A percentile compares a stretch with the other conserved stretches of the same genome.
Evolutionary conservation across 2,797 vertebrate species (phyloP).

Genomic region (Pipistrellus pipistrellus): DNA sequence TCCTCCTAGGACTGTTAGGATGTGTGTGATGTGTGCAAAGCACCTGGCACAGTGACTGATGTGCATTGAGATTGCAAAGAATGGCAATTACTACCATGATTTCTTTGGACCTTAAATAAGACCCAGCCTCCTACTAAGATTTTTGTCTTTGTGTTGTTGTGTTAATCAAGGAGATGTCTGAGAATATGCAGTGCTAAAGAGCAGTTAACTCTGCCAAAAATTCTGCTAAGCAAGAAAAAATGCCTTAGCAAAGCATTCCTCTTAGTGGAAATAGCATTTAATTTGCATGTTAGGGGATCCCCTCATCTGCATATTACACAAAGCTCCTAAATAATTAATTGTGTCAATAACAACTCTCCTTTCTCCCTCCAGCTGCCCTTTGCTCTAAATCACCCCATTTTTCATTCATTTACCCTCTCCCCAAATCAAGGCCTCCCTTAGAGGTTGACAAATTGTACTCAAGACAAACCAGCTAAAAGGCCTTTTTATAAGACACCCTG

Average conservation of each 20-base stretch:
- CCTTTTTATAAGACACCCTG: neutral
- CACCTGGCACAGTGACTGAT: neutral
- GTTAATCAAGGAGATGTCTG: neutral
- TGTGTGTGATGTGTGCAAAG: neutral
- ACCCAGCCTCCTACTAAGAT: neutral
- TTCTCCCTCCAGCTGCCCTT: neutral
- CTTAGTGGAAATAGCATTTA: conserved; percentile 1
- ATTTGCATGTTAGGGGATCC: neutral
- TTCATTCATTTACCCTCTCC: neutral
- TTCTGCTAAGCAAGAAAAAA: neutral
- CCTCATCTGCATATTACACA: neutral
- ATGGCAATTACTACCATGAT: neutral
- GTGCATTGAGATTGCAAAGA: neutral
- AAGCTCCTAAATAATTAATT: conserved; percentile 4
- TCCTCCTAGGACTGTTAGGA: neutral
- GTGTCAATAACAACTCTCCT: neutral
- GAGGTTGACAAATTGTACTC: neutral
- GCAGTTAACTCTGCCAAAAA: neutral
- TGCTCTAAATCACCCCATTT: neutral
- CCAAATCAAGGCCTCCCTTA: neutral
- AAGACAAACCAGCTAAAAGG: neutral
- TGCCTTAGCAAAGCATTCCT: neutral
- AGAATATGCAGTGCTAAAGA: neutral
- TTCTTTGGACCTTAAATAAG: neutral
- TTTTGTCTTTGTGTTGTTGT: conserved; percentile 29